These are phyloP conservation scores for Drosophila pseudotalamancana DNA, from an alignment of 2,888 invertebrate genomes.

Conservation along the genomic window DNA sequence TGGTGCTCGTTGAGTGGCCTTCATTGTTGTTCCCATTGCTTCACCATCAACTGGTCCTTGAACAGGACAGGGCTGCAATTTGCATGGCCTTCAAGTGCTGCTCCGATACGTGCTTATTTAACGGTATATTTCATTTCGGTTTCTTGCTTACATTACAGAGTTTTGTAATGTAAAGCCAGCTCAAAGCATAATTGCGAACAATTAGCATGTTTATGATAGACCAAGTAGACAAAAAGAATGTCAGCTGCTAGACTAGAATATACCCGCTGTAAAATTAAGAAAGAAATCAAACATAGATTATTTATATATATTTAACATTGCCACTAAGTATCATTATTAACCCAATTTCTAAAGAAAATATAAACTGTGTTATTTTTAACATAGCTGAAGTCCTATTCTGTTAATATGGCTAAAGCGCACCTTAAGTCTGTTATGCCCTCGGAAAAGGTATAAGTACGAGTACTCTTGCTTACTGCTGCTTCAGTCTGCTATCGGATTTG, in stretches of 20 bases:
- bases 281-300: no score
- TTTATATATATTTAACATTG: no score
- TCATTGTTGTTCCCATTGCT: slow-evolving; percentile 2
- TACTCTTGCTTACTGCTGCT: slow-evolving; percentile 15
- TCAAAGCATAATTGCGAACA: slow-evolving; percentile 79
- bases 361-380: not conserved
- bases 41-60: slow-evolving; percentile 5
- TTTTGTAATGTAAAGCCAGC: slow-evolving; percentile 39
- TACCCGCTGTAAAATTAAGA: no score
- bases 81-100: slow-evolving; percentile 20
- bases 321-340: no score
- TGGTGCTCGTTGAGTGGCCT: slow-evolving; percentile 14
- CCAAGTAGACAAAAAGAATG: not conserved
- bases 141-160: slow-evolving; percentile 37
- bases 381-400: no score
- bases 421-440: slow-evolving; percentile 5
- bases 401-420: not conserved
- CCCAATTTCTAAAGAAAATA: no score
- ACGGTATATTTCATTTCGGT: slow-evolving; percentile 34
- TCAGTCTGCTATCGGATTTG: slow-evolving; percentile 20
- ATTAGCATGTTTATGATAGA: slow-evolving; percentile 57
- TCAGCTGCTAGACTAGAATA: slow-evolving; percentile 1
- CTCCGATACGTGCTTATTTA: slow-evolving; percentile 46
- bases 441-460: not conserved
- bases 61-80: slow-evolving; percentile 23